These are phyloP conservation scores for Cacoxenus indagator DNA, from an alignment of 2,888 invertebrate species.

Conservation along the genomic window DNA sequence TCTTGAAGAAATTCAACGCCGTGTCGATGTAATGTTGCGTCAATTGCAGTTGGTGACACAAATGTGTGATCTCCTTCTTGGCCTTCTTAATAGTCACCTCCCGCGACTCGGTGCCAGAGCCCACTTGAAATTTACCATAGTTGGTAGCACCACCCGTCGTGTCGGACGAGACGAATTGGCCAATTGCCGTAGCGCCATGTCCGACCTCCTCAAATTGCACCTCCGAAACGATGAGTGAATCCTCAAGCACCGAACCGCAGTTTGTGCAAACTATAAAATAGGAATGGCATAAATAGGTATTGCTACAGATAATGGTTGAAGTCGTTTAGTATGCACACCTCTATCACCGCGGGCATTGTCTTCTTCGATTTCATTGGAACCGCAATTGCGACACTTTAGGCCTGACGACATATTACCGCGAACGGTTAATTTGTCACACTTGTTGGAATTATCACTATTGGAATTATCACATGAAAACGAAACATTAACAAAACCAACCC, in stretches of 20 bases:
- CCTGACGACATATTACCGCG: constrained; percentile 71
- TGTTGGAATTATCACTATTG: no score
- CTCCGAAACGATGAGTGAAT: constrained; percentile 96
- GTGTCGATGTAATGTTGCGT: constrained; percentile 94
- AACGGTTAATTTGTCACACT: background rate
- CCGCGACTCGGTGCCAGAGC: constrained; percentile 88
- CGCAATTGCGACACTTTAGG: constrained; percentile 89
- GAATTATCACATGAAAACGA: no score
- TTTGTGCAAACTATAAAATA: constrained; percentile 86
- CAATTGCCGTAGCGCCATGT: constrained; percentile 90
- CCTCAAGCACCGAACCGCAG: constrained; percentile 96
- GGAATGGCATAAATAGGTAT: background rate
- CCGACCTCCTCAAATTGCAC: constrained; percentile 95
- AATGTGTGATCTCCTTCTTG: constrained; percentile 84
- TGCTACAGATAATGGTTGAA: background rate
- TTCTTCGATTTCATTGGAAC: constrained; percentile 92
- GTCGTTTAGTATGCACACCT: constrained; percentile 26
- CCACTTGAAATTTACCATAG: constrained; percentile 84
- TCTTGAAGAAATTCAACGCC: constrained; percentile 93
- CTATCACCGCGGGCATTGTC: constrained; percentile 93
- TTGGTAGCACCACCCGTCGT: constrained; percentile 87
- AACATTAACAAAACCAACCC: no score
- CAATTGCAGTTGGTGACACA: constrained; percentile 89
- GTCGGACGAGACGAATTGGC: constrained; percentile 93
- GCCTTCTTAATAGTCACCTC: constrained; percentile 93